Percentiles rank a stretch among this genome's conserved stretches.
These are phyloP conservation scores for Diplolepis rosae DNA, from an alignment of 2,888 invertebrate genomes.

Conservation along the genomic window DNA sequence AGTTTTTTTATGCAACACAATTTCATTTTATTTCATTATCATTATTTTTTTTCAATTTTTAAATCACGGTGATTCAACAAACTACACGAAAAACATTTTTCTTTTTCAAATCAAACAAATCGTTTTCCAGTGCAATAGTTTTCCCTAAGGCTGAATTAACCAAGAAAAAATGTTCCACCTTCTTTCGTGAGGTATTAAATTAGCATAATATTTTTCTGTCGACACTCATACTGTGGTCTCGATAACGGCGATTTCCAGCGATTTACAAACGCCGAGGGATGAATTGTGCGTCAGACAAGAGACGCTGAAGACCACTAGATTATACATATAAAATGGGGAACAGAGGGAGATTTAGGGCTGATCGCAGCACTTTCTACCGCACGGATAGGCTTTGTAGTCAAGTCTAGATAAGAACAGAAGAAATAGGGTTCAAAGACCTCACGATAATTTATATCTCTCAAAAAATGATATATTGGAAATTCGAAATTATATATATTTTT, in stretches of 20 bases:
- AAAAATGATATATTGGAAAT: neutral
- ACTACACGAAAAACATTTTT: too few species aligned
- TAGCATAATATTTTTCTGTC: conserved; percentile 1
- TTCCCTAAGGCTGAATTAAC: neutral
- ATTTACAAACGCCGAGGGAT: neutral
- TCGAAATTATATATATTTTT: neutral
- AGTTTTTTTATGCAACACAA: too few species aligned
- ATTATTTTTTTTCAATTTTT: too few species aligned
- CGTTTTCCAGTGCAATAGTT: too few species aligned
- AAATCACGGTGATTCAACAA: too few species aligned
- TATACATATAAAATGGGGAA: conserved; percentile 9
- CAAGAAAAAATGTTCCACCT: neutral
- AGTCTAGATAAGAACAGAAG: neutral
- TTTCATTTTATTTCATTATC: too few species aligned
- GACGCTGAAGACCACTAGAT: conserved; percentile 13
- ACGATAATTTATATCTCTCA: neutral
- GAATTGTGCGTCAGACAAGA: conserved; percentile 13
- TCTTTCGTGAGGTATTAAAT: neutral
- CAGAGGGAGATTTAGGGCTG: neutral
- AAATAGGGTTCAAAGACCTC: conserved; percentile 12
- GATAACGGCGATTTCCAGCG: conserved; percentile 3
- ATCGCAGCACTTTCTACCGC: conserved; percentile 16
- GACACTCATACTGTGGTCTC: conserved; percentile 18
- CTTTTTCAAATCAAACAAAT: too few species aligned
- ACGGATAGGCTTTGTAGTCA: neutral